A percentile compares a stretch with the other conserved stretches of the same genome.
Conservation (phyloP, 2,888 invertebrate species). For the Drosophila mimetica region DNA sequence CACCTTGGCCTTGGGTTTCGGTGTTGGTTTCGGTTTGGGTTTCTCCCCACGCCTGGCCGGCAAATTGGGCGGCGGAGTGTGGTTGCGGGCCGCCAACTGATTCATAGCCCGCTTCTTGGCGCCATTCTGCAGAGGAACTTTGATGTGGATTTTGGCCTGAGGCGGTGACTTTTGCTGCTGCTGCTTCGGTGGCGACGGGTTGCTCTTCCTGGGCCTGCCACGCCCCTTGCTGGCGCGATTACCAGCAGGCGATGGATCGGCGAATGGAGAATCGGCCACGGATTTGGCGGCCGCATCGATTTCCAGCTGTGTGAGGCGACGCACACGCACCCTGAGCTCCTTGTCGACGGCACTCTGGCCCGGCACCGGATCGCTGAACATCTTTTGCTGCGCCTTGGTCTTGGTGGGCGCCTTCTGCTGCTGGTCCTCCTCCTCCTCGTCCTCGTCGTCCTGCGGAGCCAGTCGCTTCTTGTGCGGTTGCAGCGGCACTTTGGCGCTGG, state of each 20-base stretch:
- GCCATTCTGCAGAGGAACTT: conserved; percentile 38
- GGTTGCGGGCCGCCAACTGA: background rate
- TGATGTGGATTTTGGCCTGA: conserved; percentile 41
- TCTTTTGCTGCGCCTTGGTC: conserved; percentile 70
- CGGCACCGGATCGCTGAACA: conserved; percentile 49
- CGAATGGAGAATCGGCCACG: background rate
- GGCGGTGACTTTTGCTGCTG: conserved; percentile 11
- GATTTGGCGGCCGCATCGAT: background rate
- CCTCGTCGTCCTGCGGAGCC: background rate
- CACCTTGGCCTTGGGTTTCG: background rate
- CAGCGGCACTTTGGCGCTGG: too few species aligned
- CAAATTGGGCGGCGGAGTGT: conserved; percentile 39
- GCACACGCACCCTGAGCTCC: conserved; percentile 43
- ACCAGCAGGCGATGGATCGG: background rate
- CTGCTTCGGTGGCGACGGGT: conserved; percentile 18
- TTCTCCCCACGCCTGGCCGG: background rate
- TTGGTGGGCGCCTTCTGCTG: conserved; percentile 44
- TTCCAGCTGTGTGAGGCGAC: conserved; percentile 27
- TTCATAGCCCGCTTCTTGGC: conserved; percentile 5
- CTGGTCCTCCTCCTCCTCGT: conserved; percentile 2
- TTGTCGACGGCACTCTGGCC: background rate
- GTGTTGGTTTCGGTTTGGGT: too few species aligned
- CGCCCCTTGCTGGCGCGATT: background rate
- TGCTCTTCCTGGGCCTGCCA: background rate
- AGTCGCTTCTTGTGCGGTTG: background rate